Evolutionary conservation across 1,140 invertebrate genomes (phyloP).

Genomic region (Dermatophagoides farinae): DNA sequence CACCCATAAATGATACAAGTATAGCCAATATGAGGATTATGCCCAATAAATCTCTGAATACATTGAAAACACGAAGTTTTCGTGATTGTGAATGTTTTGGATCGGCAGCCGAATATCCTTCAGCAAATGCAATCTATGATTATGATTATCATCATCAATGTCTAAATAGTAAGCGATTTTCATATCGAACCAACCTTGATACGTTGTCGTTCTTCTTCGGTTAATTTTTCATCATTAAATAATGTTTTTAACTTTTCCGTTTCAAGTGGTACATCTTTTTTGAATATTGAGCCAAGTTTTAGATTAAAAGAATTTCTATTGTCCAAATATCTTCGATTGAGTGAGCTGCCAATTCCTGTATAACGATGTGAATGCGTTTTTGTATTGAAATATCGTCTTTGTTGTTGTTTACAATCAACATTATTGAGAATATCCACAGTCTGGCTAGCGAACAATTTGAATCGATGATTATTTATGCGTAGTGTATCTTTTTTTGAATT

Average conservation of each 20-base stretch:
- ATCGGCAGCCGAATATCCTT: conserved; percentile 56
- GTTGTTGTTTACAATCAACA: neutral
- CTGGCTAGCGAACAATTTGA: too few species aligned
- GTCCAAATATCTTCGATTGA: neutral
- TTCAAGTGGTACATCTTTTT: conserved; percentile 3
- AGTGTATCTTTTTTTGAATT: neutral
- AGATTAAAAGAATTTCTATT: neutral
- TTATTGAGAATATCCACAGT: too few species aligned
- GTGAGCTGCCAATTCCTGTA: conserved; percentile 1
- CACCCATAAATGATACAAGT: conserved; percentile 45
- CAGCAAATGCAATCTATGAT: conserved; percentile 46
- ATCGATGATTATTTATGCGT: neutral
- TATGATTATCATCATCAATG: neutral
- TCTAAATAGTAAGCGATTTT: too few species aligned
- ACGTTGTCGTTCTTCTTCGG: conserved; percentile 38
- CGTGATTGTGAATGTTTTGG: conserved; percentile 28
- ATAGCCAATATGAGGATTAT: conserved; percentile 52
- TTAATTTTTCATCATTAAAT: conserved; percentile 24
- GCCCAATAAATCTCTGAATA: conserved; percentile 27
- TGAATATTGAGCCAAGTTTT: conserved; percentile 4
- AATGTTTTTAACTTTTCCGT: conserved; percentile 23
- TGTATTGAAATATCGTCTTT: neutral
- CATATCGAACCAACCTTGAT: conserved; percentile 37
- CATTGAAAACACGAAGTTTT: conserved; percentile 21
- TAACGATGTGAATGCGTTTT: neutral